Evolutionary conservation across 2,797 vertebrate genomes (phyloP).

Genomic region (Tarsius wallacei): DNA sequence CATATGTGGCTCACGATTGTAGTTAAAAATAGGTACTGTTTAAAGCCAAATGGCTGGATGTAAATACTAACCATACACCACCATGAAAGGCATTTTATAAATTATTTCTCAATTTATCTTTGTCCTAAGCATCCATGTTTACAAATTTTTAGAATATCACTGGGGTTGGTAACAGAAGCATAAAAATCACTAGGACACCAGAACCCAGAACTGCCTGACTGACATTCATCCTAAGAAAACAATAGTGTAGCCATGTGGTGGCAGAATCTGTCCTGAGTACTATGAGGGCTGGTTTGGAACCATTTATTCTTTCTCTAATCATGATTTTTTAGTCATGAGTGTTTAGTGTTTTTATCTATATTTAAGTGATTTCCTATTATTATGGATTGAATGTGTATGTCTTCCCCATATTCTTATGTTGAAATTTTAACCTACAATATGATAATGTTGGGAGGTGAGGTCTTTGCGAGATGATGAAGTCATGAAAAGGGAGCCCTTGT

Average conservation of each 20-base stretch:
- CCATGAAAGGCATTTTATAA: constrained; percentile 15
- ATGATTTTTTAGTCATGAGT: not conserved
- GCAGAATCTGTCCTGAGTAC: too few species aligned
- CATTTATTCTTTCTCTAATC: not conserved
- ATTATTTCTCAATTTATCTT: not conserved
- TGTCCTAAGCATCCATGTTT: not conserved
- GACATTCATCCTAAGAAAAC: not conserved
- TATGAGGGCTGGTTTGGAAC: not conserved
- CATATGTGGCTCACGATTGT: not conserved
- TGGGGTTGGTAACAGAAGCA: not conserved
- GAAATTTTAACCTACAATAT: not conserved
- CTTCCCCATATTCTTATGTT: not conserved
- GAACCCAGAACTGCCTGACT: not conserved
- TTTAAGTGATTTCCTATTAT: not conserved
- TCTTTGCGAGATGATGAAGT: too few species aligned
- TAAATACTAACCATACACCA: not conserved
- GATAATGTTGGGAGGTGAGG: too few species aligned
- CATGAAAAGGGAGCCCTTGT: too few species aligned
- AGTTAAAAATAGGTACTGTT: not conserved
- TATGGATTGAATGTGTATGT: not conserved
- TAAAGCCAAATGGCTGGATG: not conserved
- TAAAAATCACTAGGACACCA: not conserved
- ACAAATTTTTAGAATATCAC: not conserved
- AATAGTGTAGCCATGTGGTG: fast-evolving
- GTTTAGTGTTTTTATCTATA: not conserved